Evolutionary conservation across 2,888 invertebrate genomes (phyloP).

Genomic region (Tricholauxania praeusta): DNA sequence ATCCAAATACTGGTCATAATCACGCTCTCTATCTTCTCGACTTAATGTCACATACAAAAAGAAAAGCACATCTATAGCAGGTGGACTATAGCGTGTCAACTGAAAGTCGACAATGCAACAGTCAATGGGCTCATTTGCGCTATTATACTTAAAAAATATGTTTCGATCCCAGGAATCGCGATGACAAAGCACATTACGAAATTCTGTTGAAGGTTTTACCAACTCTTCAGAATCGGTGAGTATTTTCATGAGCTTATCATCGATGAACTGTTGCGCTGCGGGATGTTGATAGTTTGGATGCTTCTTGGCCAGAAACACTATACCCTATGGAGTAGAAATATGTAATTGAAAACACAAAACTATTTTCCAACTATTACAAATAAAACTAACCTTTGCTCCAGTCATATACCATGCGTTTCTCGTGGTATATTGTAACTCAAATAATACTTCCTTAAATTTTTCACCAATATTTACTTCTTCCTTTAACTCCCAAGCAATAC

Average conservation of each 20-base stretch:
- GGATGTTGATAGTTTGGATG: conserved; percentile 56
- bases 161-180: conserved; percentile 66
- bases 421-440: conserved; percentile 51
- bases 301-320: conserved; percentile 54
- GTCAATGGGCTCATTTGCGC: conserved; percentile 54
- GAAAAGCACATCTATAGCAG: conserved; percentile 70
- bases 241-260: conserved; percentile 51
- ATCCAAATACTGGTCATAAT: conserved; percentile 63
- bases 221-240: conserved; percentile 51
- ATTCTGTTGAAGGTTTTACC: conserved; percentile 56
- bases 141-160: conserved; percentile 59
- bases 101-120: conserved; percentile 73
- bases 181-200: conserved; percentile 69
- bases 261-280: conserved; percentile 52
- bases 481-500: conserved; percentile 59
- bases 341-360: background rate
- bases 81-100: conserved; percentile 70
- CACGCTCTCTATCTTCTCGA: conserved; percentile 59
- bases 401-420: conserved; percentile 57
- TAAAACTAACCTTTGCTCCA: conserved; percentile 53
- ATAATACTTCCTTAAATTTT: conserved; percentile 48
- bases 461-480: conserved; percentile 54
- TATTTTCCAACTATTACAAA: background rate
- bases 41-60: conserved; percentile 68
- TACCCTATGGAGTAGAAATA: conserved; percentile 47